Evolutionary conservation across 1,140 invertebrate genomes (phyloP).

Genomic region (Aphaenogaster floridana): DNA sequence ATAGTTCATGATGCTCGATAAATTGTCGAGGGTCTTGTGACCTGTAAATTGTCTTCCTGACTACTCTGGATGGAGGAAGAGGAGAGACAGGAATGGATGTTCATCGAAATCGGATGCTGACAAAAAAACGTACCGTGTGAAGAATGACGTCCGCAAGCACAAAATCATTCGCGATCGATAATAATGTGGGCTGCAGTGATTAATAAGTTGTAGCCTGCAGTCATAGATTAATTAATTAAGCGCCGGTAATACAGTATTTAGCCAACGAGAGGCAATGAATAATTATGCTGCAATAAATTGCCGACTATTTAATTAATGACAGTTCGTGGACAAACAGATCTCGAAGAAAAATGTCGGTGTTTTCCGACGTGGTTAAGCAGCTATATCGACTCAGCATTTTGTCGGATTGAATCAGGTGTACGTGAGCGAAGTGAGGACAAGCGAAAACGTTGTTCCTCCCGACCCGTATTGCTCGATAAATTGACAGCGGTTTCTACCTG

Average conservation of each 20-base stretch:
- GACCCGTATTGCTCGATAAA: conserved; percentile 44
- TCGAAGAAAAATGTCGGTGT: background rate
- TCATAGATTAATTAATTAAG: conserved; percentile 41
- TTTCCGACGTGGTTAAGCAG: background rate
- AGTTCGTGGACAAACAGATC: background rate
- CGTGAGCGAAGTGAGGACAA: conserved; percentile 20
- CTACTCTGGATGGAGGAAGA: background rate
- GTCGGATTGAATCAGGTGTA: conserved; percentile 14
- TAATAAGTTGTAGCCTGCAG: conserved; percentile 26
- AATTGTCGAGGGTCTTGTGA: conserved; percentile 6
- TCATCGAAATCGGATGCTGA: background rate
- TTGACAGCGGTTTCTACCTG: conserved; percentile 53
- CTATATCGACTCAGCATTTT: background rate
- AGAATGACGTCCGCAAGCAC: background rate
- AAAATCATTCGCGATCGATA: conserved; percentile 26
- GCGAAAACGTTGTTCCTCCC: background rate
- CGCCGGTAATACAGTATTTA: conserved; percentile 11
- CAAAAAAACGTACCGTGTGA: background rate
- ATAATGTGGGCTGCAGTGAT: background rate
- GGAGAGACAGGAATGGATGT: background rate
- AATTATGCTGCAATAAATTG: conserved; percentile 39
- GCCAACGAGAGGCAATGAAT: conserved; percentile 14
- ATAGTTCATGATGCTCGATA: conserved; percentile 14
- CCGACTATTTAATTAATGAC: conserved; percentile 39
- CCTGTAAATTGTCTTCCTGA: conserved; percentile 3